Base-by-base conservation (phyloP, 2,888 invertebrate genomes). In the Teinopalpus imperialis region DNA sequence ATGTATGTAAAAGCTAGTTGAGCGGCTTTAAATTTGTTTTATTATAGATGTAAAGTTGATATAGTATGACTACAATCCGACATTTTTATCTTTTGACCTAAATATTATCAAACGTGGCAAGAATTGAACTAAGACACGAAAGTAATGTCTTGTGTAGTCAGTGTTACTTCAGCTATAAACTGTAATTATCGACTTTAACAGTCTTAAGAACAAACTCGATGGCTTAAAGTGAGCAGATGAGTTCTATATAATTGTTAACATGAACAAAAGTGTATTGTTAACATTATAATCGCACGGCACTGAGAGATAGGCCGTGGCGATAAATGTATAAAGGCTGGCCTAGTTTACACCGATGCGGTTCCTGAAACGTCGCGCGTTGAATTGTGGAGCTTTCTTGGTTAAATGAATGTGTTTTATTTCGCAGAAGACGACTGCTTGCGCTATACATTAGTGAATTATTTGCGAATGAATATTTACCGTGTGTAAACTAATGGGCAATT, bases 221-320 rank as follows among this genome's bases (percentile, higher is more conserved):
- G 23, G 21, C 26, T 41, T 41, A 18, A 34, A 46, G 27, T 46
- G 35, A 41, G 35, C 34, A 46, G 39, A 45, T 27, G 24, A 40
- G 12, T 20, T 7, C 20, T 9, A 37, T 29, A 35, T 23, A 39
- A 45, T 43, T 34, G 36, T 43, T 44, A 16, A 35, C 18, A 27
- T 35, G 39, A 52, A 53, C 52, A 54, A 55, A 54, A 52, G 52
- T 53, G 55, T 53, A 61, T 72, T 75, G 76, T 74, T 59, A 64
- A 63, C 61, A 57, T 54, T 61, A 66, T 74, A 76, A 76, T 76
- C 74, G 62, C 49, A 49, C 66, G 67, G 63, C 63, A 59, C 53
- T 37, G 29, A 49, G 42, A 60, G 66, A 66, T 73, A 72, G 60
- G 58, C 61, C 51, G 34, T 41, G 44, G 23, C 49, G 63, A 66